Percentiles rank a stretch among this genome's conserved stretches.
phyloP scores from a whole-genome alignment of 2,797 vertebrate species.

The Syngnathus acus region DNA sequence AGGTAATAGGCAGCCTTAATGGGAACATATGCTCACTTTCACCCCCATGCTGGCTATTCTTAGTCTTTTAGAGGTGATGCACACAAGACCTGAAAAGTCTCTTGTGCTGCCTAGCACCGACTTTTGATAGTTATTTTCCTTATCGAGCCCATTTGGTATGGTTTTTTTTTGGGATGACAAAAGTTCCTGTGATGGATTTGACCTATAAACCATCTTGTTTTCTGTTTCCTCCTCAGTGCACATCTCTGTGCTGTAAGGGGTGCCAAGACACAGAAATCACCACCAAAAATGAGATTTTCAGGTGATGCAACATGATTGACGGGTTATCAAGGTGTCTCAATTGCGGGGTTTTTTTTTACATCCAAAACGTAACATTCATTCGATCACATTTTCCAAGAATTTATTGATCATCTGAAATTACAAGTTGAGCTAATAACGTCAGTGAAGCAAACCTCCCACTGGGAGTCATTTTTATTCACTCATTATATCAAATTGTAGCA shows the following conservation, averaged over 20 bases:
- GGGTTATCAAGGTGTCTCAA: background rate
- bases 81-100: background rate
- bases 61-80: background rate
- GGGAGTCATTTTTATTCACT: slow-evolving; percentile 2
- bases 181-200: background rate
- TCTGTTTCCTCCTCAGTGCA: slow-evolving; percentile 72
- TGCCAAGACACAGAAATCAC: slow-evolving; percentile 97
- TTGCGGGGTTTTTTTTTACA: background rate
- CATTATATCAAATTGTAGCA: background rate
- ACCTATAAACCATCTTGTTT: background rate
- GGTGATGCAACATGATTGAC: slow-evolving; percentile 64
- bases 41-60: background rate
- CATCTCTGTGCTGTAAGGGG: slow-evolving; percentile 94
- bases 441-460: background rate
- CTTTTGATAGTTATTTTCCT: background rate
- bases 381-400: background rate
- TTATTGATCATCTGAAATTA: background rate
- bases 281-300: slow-evolving; percentile 98
- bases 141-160: background rate
- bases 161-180: background rate
- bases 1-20: background rate
- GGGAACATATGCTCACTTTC: background rate
- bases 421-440: background rate
- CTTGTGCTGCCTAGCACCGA: background rate
- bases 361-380: background rate